A percentile compares a stretch with the other conserved stretches of the same genome.
Conservation (phyloP, 2,113 vertebrate species). For the Ondatra zibethicus region DNA sequence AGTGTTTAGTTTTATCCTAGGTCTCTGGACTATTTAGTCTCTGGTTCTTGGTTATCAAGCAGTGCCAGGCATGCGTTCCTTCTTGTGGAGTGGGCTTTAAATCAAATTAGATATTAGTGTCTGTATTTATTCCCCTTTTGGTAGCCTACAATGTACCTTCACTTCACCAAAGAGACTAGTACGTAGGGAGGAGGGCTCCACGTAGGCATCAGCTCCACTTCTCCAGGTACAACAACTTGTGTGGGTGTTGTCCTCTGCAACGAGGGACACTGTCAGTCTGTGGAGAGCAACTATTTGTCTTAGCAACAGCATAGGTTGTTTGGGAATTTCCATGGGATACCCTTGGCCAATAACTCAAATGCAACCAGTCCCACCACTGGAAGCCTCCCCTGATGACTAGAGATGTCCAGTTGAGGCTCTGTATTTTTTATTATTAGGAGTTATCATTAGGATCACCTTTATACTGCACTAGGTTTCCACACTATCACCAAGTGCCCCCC, state of each 20-base stretch:
- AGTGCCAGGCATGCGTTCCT: neutral
- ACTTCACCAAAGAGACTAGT: neutral
- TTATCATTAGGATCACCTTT: neutral
- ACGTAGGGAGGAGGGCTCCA: neutral
- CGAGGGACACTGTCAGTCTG: neutral
- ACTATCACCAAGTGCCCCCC: neutral
- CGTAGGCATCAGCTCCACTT: neutral
- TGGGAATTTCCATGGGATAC: neutral
- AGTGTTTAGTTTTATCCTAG: neutral
- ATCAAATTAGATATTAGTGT: neutral
- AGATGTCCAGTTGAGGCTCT: neutral
- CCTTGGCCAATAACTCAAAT: neutral
- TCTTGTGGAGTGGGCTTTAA: neutral
- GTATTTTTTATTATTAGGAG: neutral
- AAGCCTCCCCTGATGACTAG: neutral
- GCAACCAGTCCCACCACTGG: neutral
- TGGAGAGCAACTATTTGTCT: neutral
- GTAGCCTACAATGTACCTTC: neutral
- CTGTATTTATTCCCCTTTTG: neutral
- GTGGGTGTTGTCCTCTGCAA: neutral
- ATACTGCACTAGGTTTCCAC: neutral
- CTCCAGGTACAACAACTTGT: neutral
- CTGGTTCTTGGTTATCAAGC: neutral
- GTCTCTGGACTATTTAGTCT: neutral
- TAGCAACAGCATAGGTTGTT: neutral